Percentiles rank a stretch among this genome's conserved stretches.
Evolutionary conservation across 2,113 vertebrate genomes (phyloP).

Genomic region (Clarias macrocephalus): DNA sequence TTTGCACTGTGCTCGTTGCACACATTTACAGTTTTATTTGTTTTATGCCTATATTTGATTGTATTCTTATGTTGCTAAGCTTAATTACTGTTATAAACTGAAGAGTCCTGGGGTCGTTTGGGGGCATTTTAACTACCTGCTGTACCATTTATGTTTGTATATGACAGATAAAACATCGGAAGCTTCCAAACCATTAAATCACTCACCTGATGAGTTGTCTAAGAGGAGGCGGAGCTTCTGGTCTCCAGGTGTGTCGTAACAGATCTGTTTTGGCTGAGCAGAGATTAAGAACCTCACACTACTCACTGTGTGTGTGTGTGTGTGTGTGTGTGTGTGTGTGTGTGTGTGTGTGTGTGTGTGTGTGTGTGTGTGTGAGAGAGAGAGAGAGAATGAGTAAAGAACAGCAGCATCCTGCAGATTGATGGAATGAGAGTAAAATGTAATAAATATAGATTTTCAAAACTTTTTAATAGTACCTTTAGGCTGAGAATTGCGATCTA

Average conservation of each 20-base stretch:
- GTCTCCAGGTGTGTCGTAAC: slow-evolving; percentile 58
- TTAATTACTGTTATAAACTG: not conserved
- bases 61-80: not conserved
- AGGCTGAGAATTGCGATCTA: too few species aligned
- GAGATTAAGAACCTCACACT: slow-evolving; percentile 46
- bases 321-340: too few species aligned
- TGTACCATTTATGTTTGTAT: not conserved
- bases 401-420: too few species aligned
- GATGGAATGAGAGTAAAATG: too few species aligned
- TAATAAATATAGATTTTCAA: not conserved
- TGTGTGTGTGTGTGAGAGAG: too few species aligned
- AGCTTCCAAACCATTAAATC: not conserved
- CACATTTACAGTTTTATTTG: not conserved
- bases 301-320: slow-evolving; percentile 1
- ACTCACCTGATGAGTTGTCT: slow-evolving; percentile 60
- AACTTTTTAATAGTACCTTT: not conserved
- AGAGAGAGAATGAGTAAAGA: not conserved
- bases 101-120: not conserved
- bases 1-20: not conserved
- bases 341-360: slow-evolving; percentile 27
- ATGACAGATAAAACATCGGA: not conserved
- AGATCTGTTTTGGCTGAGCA: slow-evolving; percentile 56
- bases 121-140: not conserved
- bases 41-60: not conserved
- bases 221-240: slow-evolving; percentile 59